Evolutionary conservation across 53 echinoderm and acorn worm species (phyloP).

Genomic region (Henricia sp.): DNA sequence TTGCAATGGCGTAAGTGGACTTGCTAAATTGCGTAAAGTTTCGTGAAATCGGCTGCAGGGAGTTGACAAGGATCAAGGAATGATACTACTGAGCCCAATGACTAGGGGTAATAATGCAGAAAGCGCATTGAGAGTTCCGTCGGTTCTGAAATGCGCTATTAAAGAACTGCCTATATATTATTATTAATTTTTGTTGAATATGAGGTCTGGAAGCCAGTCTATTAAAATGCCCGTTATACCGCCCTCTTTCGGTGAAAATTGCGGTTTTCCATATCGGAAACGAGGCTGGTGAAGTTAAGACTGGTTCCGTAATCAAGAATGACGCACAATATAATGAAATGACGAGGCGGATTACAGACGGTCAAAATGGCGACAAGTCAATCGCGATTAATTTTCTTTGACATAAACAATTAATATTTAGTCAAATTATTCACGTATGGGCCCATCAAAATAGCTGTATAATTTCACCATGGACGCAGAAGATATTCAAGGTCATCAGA

Average conservation of each 20-base stretch:
- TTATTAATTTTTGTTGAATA: no score
- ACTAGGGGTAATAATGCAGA: no score
- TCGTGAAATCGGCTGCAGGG: no score
- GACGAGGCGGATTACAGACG: conserved; percentile 43
- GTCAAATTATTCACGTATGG: conserved; percentile 27
- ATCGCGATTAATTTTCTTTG: conserved; percentile 59
- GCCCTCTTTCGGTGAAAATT: conserved; percentile 33
- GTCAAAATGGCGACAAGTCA: conserved; percentile 59
- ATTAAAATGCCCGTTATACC: no score
- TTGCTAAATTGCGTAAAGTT: no score
- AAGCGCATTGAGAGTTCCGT: no score
- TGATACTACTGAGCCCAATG: no score
- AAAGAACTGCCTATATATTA: no score
- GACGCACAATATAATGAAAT: background rate
- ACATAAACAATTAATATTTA: conserved; percentile 54
- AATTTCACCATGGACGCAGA: conserved; percentile 55
- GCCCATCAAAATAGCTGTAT: background rate
- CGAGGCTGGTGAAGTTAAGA: conserved; percentile 51
- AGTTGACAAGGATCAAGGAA: no score
- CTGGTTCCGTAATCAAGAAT: conserved; percentile 27
- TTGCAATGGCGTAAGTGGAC: no score
- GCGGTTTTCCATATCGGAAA: conserved; percentile 35
- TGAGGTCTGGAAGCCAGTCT: no score
- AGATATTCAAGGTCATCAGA: conserved; percentile 40
- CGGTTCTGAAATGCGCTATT: no score